These are phyloP conservation scores for Agrochola lychnidis DNA, from an alignment of 2,888 invertebrate genomes.

Conservation along the genomic window DNA sequence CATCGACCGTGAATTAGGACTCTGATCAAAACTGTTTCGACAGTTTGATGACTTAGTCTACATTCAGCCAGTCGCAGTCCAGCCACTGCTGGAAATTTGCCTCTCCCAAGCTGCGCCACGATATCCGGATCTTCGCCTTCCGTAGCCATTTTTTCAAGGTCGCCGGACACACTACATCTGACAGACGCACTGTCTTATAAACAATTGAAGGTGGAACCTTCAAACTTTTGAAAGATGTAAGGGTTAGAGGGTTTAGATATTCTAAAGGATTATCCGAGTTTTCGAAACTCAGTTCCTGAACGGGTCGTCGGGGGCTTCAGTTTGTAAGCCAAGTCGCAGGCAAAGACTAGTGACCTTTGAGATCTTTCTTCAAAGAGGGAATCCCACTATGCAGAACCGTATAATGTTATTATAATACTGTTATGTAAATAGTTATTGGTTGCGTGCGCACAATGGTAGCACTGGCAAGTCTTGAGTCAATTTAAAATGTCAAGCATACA, in stretches of 20 bases:
- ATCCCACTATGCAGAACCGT: background rate
- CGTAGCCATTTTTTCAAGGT: too few species aligned
- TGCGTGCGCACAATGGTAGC: conserved; percentile 48
- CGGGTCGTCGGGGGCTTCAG: background rate
- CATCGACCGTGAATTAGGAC: background rate
- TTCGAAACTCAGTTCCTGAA: background rate
- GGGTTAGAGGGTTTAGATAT: background rate
- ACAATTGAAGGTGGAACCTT: background rate
- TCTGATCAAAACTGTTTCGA: background rate
- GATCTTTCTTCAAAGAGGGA: conserved; percentile 4
- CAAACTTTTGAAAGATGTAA: background rate
- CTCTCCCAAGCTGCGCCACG: background rate
- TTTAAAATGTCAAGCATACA: conserved; percentile 62
- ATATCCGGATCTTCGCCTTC: background rate
- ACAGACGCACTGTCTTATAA: background rate
- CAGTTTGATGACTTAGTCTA: background rate
- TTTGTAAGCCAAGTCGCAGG: background rate
- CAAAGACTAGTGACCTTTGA: background rate
- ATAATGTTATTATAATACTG: conserved; percentile 22
- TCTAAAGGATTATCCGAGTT: background rate
- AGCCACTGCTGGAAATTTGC: background rate
- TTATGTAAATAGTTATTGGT: conserved; percentile 28
- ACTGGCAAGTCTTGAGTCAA: conserved; percentile 17
- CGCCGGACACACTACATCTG: too few species aligned
- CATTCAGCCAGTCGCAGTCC: background rate